phyloP scores from a whole-genome alignment of 1,140 invertebrate genomes.

The Schlechtendalia chinensis region DNA sequence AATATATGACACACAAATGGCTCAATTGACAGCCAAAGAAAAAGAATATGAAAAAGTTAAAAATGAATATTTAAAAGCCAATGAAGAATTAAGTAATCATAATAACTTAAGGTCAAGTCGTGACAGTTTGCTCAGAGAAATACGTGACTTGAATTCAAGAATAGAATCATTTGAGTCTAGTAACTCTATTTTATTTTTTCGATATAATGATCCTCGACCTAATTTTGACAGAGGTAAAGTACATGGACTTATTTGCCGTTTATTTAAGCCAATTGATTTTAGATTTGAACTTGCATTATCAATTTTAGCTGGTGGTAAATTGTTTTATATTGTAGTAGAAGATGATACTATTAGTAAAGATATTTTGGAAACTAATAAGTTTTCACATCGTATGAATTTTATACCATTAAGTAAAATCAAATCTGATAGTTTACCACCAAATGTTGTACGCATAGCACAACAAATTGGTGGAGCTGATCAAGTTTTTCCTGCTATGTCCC shows the following conservation, averaged over 20 bases:
- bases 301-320: constrained; percentile 77
- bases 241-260: constrained; percentile 73
- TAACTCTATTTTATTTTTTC: constrained; percentile 70
- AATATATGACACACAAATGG: constrained; percentile 33
- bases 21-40: constrained; percentile 40
- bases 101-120: constrained; percentile 15
- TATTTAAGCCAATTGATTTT: constrained; percentile 76
- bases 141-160: constrained; percentile 22
- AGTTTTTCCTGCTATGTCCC: constrained; percentile 76
- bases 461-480: constrained; percentile 75
- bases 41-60: constrained; percentile 42
- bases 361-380: constrained; percentile 76
- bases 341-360: constrained; percentile 80
- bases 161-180: constrained; percentile 55
- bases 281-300: constrained; percentile 77
- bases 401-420: constrained; percentile 92
- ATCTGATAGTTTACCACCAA: constrained; percentile 63
- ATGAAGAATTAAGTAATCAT: constrained; percentile 18
- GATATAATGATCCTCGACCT: constrained; percentile 72
- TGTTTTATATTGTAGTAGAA: constrained; percentile 90
- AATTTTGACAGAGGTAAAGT: constrained; percentile 77
- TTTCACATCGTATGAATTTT: constrained; percentile 77
- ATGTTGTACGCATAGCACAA: constrained; percentile 69
- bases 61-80: constrained; percentile 9
- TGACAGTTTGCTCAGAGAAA: constrained; percentile 25